A percentile compares a stretch with the other conserved stretches of the same genome.
Conservation (phyloP, 1,140 invertebrate genomes). For the Stenopsyche tienmushanensis region DNA sequence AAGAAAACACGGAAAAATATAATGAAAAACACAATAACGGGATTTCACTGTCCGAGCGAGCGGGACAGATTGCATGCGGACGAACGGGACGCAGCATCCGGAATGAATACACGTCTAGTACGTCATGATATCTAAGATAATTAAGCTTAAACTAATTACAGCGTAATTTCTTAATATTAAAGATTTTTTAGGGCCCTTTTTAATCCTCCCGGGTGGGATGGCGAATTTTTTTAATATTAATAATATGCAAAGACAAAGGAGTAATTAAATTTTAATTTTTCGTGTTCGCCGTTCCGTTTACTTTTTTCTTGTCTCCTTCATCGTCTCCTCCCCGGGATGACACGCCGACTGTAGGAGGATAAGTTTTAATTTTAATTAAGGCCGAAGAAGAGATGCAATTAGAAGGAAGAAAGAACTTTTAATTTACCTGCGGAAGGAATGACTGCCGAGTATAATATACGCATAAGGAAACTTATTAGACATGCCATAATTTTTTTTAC, state of each 20-base stretch:
- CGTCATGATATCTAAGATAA: constrained; percentile 38
- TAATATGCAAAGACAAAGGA: constrained; percentile 42
- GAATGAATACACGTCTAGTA: constrained; percentile 25
- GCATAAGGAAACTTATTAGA: too few relatives aligned
- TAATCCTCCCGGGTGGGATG: constrained; percentile 23
- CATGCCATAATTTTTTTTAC: too few relatives aligned
- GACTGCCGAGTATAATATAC: too few relatives aligned
- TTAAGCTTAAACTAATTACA: constrained; percentile 42
- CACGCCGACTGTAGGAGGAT: constrained; percentile 25
- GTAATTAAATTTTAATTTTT: constrained; percentile 43
- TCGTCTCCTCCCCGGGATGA: constrained; percentile 25
- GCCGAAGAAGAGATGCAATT: constrained; percentile 33
- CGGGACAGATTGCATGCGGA: constrained; percentile 9
- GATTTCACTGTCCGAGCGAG: constrained; percentile 36
- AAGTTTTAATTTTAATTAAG: constrained; percentile 41
- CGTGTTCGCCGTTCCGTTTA: constrained; percentile 40
- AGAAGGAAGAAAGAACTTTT: constrained; percentile 7
- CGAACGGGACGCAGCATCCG: constrained; percentile 1
- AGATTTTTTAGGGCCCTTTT: constrained; percentile 39
- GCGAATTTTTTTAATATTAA: constrained; percentile 39
- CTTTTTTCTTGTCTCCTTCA: constrained; percentile 32
- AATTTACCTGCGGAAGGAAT: constrained; percentile 19
- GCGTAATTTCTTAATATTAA: constrained; percentile 43
- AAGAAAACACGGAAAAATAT: constrained; percentile 35
- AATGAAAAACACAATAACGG: constrained; percentile 36